These are phyloP conservation scores for Opisthograptis luteolata DNA, from an alignment of 2,888 invertebrate species.

Conservation along the genomic window DNA sequence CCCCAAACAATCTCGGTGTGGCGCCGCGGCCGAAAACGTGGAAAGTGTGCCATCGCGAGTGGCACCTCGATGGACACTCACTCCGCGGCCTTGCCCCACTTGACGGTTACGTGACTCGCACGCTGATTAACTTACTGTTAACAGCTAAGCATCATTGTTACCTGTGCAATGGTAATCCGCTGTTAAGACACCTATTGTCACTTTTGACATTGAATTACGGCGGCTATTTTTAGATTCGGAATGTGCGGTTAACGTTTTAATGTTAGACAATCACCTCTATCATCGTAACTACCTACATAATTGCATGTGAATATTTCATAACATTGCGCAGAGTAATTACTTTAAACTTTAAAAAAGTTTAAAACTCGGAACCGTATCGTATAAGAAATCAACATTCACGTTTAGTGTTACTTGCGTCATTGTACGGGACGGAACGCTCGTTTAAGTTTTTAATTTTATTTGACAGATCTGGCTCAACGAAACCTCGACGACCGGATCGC, in stretches of 20 bases:
- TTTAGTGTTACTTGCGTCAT: constrained; percentile 20
- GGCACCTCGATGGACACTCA: constrained; percentile 50
- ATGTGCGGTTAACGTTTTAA: neutral
- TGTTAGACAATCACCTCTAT: neutral
- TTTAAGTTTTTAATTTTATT: constrained; percentile 36
- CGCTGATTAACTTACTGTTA: constrained; percentile 20
- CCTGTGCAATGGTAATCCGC: constrained; percentile 17
- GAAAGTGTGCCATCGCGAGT: constrained; percentile 69
- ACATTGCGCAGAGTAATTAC: constrained; percentile 21
- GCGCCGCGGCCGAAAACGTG: constrained; percentile 45
- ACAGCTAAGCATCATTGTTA: constrained; percentile 15
- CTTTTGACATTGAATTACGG: constrained; percentile 24
- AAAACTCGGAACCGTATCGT: constrained; percentile 16
- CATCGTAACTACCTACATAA: constrained; percentile 1
- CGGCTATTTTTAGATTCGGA: constrained; percentile 19
- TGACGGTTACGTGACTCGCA: constrained; percentile 35
- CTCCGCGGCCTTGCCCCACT: constrained; percentile 65
- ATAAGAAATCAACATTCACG: constrained; percentile 23
- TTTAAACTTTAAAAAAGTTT: constrained; percentile 23
- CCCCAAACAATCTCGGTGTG: too few species aligned
- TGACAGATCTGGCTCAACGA: constrained; percentile 67
- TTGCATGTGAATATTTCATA: constrained; percentile 19
- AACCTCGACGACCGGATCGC: constrained; percentile 88
- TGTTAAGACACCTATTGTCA: constrained; percentile 12
- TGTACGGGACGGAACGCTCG: constrained; percentile 19